Evolutionary conservation across 2,888 invertebrate species (phyloP), one percentile per base, ranked within the genome.

Genomic region (Leucophora obtusa): DNA sequence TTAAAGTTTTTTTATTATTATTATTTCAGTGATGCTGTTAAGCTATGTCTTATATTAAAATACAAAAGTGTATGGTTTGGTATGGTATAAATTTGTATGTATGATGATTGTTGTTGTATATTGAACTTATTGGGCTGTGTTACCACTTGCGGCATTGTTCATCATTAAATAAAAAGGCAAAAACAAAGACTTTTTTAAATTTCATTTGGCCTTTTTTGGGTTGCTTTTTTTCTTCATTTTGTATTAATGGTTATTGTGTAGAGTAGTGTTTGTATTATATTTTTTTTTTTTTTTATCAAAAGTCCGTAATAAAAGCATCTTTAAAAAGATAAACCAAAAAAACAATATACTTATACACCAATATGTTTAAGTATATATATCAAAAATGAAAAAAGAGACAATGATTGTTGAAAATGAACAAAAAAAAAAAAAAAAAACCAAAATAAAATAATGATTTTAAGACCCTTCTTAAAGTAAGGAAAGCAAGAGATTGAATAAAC

Each of bases 91-190:
- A 7, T 28, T 8, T 58, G 28, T 17, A 33, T 77, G 21, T 60
- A 2, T 71, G 47, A 54, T 43, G 7, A 38, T 51, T 6, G 17
- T 65, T 28, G 56, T 21, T 54, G 54, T 60, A 28, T 28, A 7
- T 47, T 47, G 60, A 47, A 47, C 28, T 10, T 33, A 10, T 33
- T 62, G 53, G 43, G 51, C 69, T 58, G 69, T 69, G 53, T 65
- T 79, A 33, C 63, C 69, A 65, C 69, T 73, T 69, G 63, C 63
- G 63, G 79, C 63, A 73, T 65, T 73, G 69, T 69, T 69, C 17
- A 21, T 58, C 69, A 65, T 56, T 66, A 53, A 62, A 63, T 43
- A 35, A 50, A 59, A 6, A 47, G 69, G 15, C 15, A 70, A 17
- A 10, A 70, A 51, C 43, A 3, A 78, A 62, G 53, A 33, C 68